A percentile compares a stretch with the other conserved stretches of the same genome.
Evolutionary conservation across 2,797 vertebrate genomes (phyloP).

Genomic region (Betta splendens): DNA sequence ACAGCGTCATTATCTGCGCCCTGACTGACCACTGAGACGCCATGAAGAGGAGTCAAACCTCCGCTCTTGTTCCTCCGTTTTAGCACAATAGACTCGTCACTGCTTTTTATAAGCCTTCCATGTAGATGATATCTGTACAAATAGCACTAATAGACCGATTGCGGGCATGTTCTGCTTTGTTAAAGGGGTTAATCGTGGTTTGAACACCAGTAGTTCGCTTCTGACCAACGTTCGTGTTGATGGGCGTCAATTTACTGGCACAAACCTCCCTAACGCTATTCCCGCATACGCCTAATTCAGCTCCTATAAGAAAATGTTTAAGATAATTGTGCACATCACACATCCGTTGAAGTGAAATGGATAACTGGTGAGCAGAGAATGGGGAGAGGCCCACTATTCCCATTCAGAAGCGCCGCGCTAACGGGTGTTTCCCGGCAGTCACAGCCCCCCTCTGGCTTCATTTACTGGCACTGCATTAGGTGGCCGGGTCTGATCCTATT

Average conservation of each 20-base stretch:
- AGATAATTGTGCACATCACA: constrained; percentile 39
- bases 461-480: constrained; percentile 70
- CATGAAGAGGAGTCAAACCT: background rate
- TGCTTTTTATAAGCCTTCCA: background rate
- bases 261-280: constrained; percentile 5
- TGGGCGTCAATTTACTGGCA: constrained; percentile 14
- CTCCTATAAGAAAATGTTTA: constrained; percentile 1
- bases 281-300: constrained; percentile 3
- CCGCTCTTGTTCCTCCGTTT: constrained; percentile 14
- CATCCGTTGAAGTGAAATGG: constrained; percentile 44
- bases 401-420: constrained; percentile 26
- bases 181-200: background rate
- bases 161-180: no score
- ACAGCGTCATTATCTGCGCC: constrained; percentile 39
- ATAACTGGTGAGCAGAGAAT: constrained; percentile 39
- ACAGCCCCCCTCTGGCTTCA: constrained; percentile 47
- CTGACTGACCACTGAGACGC: background rate
- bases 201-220: background rate
- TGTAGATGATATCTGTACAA: no score
- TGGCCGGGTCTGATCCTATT: constrained; percentile 51
- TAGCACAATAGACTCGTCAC: background rate
- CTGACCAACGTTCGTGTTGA: background rate
- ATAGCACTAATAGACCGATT: background rate
- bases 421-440: constrained; percentile 74
- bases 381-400: constrained; percentile 31